phyloP scores from a whole-genome alignment of 1,140 invertebrate genomes.

The Elymnias hypermnestra region DNA sequence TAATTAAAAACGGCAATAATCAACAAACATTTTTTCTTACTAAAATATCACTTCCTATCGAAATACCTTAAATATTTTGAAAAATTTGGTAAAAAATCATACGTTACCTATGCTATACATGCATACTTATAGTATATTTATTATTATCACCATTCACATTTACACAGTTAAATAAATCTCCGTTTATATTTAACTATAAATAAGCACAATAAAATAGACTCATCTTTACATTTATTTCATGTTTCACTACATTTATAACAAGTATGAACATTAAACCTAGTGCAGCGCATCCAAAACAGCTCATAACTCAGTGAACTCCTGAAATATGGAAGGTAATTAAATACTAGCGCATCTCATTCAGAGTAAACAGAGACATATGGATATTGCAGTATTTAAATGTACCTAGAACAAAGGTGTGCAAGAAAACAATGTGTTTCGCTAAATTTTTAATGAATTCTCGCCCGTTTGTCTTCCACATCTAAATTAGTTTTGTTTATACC shows the following conservation, averaged over 20 bases:
- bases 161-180: no score
- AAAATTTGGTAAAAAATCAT: no score
- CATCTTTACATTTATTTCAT: no score
- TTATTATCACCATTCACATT: no score
- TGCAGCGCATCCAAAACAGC: slow-evolving; percentile 18
- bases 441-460: background rate
- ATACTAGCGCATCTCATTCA: slow-evolving; percentile 19
- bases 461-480: background rate
- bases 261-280: slow-evolving; percentile 8
- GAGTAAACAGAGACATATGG: slow-evolving; percentile 28
- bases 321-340: slow-evolving; percentile 26
- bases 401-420: background rate
- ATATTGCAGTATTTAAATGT: slow-evolving; percentile 16
- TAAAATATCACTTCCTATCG: no score
- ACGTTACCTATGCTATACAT: no score
- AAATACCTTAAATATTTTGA: no score
- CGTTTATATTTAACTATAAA: no score
- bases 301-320: slow-evolving; percentile 19
- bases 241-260: slow-evolving; percentile 2
- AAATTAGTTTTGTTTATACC: background rate
- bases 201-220: no score
- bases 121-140: no score
- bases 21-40: no score
- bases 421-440: background rate
- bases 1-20: no score